These are phyloP conservation scores for Rutilus rutilus DNA, from an alignment of 2,113 vertebrate genomes.

Conservation along the genomic window DNA sequence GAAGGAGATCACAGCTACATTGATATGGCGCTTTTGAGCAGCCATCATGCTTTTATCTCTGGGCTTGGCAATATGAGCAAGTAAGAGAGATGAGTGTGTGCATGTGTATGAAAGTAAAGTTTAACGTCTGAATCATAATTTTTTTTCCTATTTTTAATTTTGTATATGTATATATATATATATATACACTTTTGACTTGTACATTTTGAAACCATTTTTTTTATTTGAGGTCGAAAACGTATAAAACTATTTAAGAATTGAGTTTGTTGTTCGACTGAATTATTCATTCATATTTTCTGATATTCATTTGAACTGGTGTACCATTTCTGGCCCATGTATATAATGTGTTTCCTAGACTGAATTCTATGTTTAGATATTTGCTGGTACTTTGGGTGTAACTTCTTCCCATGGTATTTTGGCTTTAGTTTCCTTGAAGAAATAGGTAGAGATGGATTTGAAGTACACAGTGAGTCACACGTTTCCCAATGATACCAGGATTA, in stretches of 20 bases:
- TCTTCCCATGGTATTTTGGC: background rate
- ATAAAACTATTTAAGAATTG: too few relatives aligned
- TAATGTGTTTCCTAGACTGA: background rate
- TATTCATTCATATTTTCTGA: too few relatives aligned
- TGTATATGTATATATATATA: too few relatives aligned
- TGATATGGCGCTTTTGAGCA: background rate
- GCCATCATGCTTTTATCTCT: background rate
- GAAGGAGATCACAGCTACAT: background rate
- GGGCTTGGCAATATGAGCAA: background rate
- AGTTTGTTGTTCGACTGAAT: too few relatives aligned
- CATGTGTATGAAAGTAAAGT: background rate
- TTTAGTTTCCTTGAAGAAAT: background rate
- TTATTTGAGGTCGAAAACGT: too few relatives aligned
- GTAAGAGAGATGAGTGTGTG: background rate
- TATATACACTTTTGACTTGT: too few relatives aligned
- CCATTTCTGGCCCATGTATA: too few relatives aligned
- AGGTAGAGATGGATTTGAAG: conserved; percentile 20
- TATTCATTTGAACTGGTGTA: too few relatives aligned
- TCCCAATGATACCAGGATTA: conserved; percentile 46
- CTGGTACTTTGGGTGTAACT: background rate
- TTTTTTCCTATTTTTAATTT: too few relatives aligned
- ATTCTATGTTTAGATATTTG: background rate
- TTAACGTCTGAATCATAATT: background rate
- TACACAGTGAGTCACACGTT: conserved; percentile 34
- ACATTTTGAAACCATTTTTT: too few relatives aligned